A percentile compares a stretch with the other conserved stretches of the same genome.
These are phyloP conservation scores for Nasonovia ribisnigri DNA, from an alignment of 2,888 invertebrate species.

Conservation along the genomic window DNA sequence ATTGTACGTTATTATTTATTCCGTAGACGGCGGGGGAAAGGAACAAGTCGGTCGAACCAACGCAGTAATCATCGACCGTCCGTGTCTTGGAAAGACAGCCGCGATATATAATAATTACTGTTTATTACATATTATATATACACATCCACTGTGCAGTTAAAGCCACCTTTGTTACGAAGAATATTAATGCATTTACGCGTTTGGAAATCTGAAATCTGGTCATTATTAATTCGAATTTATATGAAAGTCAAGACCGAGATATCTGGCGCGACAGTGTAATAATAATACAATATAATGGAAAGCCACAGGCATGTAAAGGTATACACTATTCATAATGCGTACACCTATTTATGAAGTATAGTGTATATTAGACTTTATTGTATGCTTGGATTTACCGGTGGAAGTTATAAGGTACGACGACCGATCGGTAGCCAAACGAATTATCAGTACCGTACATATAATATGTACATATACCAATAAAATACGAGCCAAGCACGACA, in stretches of 20 bases:
- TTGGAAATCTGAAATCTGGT: not conserved
- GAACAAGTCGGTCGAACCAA: not conserved
- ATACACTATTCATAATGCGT: not conserved
- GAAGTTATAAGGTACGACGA: not conserved
- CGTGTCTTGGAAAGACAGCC: not conserved
- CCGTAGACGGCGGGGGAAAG: not conserved
- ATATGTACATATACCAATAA: not conserved
- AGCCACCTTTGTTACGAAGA: not conserved
- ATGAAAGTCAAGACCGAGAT: not conserved
- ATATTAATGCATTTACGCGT: not conserved
- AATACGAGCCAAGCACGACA: not conserved
- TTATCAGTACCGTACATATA: not conserved
- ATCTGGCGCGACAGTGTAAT: not conserved
- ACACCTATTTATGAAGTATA: not conserved
- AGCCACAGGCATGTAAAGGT: not conserved
- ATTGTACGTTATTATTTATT: not conserved
- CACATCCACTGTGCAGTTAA: not conserved
- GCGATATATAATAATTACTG: not conserved
- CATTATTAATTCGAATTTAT: not conserved
- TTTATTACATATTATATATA: not conserved
- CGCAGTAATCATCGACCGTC: not conserved
- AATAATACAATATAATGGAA: not conserved
- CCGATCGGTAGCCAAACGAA: not conserved
- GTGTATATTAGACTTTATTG: not conserved
- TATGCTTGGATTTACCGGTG: not conserved